Evolutionary conservation across 2,797 vertebrate genomes (phyloP).

Genomic region (Hyperoplus immaculatus): DNA sequence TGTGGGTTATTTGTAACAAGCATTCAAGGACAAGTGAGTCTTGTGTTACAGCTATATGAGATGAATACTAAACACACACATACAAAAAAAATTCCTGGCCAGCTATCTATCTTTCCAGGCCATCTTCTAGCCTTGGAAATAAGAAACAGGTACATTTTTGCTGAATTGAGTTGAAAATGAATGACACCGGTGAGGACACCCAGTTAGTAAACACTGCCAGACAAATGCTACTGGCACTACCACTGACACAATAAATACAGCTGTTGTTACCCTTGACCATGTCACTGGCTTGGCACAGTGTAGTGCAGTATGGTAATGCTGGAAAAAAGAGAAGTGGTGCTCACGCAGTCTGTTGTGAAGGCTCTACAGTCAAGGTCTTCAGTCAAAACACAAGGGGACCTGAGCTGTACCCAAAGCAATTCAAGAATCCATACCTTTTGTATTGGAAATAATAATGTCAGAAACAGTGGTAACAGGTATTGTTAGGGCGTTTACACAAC

Average conservation of each 20-base stretch:
- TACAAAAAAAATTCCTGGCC: conserved; percentile 55
- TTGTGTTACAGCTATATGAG: conserved; percentile 81
- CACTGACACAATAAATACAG: conserved; percentile 69
- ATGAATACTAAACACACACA: conserved; percentile 75
- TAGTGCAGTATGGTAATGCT: conserved; percentile 50
- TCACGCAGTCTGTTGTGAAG: conserved; percentile 49
- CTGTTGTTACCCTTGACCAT: conserved; percentile 66
- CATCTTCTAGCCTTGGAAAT: conserved; percentile 79
- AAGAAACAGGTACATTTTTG: conserved; percentile 66
- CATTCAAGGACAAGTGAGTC: conserved; percentile 82
- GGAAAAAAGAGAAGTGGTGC: conserved; percentile 34
- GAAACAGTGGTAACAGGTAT: neutral
- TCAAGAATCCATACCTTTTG: neutral
- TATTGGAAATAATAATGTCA: neutral
- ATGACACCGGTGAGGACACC: conserved; percentile 38
- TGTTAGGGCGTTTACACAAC: too few species aligned
- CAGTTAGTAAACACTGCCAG: conserved; percentile 44
- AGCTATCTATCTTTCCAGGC: conserved; percentile 79
- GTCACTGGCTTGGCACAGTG: conserved; percentile 66
- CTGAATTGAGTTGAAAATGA: conserved; percentile 41
- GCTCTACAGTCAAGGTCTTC: conserved; percentile 32
- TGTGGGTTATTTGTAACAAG: conserved; percentile 83
- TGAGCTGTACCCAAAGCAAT: conserved; percentile 9
- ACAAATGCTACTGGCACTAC: conserved; percentile 70
- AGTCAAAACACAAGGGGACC: conserved; percentile 23